Base-by-base conservation (phyloP, 2,797 vertebrate species). In the Neosilurus hyrtlii region DNA sequence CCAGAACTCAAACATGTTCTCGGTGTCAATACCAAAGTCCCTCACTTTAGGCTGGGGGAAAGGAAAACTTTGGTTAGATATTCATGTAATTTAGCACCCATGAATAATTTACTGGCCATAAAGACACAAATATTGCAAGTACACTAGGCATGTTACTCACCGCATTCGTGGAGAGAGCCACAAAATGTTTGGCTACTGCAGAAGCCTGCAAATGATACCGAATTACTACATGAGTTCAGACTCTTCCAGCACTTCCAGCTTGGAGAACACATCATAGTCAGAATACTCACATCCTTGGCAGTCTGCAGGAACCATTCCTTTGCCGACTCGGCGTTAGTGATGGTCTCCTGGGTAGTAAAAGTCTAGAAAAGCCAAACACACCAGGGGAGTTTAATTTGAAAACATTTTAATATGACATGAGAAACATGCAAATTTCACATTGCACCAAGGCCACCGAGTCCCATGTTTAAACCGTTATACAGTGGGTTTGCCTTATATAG, bases 1-100 rank as follows among this genome's bases (percentile, higher is more conserved):
- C 98, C 98, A 99, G 91, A 99, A 99, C 89, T 97, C 98, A 86
- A 99, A 99, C 98, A 99, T 99, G 90, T 99, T 99, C 83, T 95
- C 92, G 0, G 96, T 95, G 92, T 99, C 97, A 68, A 99, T 98
- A 91, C 98, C 97, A 52, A 99, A 99, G 85, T 96, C 96, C 89
- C 96, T 96, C 85, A 99, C 98, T 96, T 99, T 99, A 75, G 94
- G 91, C 98, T 99, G 90, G 49, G 67, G 65, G 51, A 49, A 10
- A 12, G 12, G 0, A 49, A 14, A 1, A 4, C 6, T 43, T 43
- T 8, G 4, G 18, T 16, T 7, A n/a, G 12, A 70, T 56, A 63
- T 54, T 3, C 9, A 71, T 4, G 12, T 24, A 6, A 57, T 24
- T 56, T 65, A 30, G 20, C 20, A 43, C 4, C 5, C 54, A 57